Conservation (phyloP, 2,113 vertebrate genomes). For the Ranitomeya imitator region DNA sequence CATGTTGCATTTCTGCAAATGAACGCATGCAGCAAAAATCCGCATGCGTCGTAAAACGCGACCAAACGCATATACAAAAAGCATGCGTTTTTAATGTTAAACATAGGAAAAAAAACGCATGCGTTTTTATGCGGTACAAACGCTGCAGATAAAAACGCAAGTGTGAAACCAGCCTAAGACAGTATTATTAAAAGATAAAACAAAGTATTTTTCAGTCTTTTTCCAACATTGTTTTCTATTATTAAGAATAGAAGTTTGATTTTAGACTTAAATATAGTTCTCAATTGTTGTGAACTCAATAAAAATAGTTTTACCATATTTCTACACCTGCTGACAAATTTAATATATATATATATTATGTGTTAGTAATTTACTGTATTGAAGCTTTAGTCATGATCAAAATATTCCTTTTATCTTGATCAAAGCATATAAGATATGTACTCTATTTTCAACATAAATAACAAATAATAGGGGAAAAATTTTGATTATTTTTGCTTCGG, state of each 20-base stretch:
- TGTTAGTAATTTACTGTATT: background rate
- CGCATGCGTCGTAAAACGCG: too few relatives aligned
- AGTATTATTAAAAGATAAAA: background rate
- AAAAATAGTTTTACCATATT: background rate
- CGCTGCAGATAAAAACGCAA: too few relatives aligned
- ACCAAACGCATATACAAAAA: too few relatives aligned
- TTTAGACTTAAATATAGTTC: background rate
- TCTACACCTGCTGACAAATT: background rate
- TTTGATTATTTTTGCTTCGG: background rate
- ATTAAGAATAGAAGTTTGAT: background rate
- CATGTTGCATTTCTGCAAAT: too few relatives aligned
- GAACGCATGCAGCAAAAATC: too few relatives aligned
- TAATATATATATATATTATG: background rate
- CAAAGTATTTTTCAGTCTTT: background rate
- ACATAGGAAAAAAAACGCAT: too few relatives aligned
- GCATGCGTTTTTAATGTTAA: too few relatives aligned
- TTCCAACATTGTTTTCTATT: background rate
- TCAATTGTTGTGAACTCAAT: background rate
- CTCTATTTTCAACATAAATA: slow-evolving; percentile 26
- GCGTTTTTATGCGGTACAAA: too few relatives aligned
- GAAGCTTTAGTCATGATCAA: background rate
- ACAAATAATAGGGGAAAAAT: slow-evolving; percentile 12
- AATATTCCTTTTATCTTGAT: slow-evolving; percentile 47
- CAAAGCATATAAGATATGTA: slow-evolving; percentile 10
- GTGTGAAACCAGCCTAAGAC: too few relatives aligned